Base-by-base conservation (phyloP, 1,140 invertebrate species). In the Aradophagus sp. region DNA sequence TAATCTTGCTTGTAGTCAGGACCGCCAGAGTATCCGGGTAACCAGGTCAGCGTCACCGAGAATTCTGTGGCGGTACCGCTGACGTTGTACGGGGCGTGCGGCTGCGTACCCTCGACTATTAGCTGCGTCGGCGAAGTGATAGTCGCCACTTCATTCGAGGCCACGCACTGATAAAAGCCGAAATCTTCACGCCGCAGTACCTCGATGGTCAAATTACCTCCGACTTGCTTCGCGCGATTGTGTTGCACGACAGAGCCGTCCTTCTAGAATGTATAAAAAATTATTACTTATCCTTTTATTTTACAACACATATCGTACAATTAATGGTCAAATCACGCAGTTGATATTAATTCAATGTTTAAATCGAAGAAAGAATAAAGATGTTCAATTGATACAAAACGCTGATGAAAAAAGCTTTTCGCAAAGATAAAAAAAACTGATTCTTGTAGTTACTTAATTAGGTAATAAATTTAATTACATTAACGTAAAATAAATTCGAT, bases 61-160 rank as follows among this genome's bases (percentile, higher is more conserved):
- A 96, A 97, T 79, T 96, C 92, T 0, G 93, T 93, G 19, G 96
- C 92, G 39, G 90, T 91, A 1, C 94, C 93, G 1, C 93, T 92
- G 11, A 99, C 89, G 85, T 99, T 98, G 87, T 95, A 96, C 0
- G 97, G 97, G 19, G 96, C 95, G 84, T 98, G 96, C 2, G 97
- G 97, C 79, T 97, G 96, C 1, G 96, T 98, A 45, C 95, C 96
- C 87, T 98, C 95, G 47, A 98, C 93, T 58, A 97, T 93, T 38
- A 99, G 87, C 77, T 96, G 93, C 11, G 96, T 97, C 32, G 92
- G 89, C 3, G 93, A 91, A 20, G 96, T 92, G 77, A 98, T 92
- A 1, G 95, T 97, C 31, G 96, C 95, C 55, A 98, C 94, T 86
- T 97, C 95, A 84, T 98, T 99, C 52, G 91, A 92, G 2, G 95